A percentile compares a stretch with the other conserved stretches of the same genome.
Conservation (phyloP, 2,113 vertebrate genomes). For the Litocranius walleri region DNA sequence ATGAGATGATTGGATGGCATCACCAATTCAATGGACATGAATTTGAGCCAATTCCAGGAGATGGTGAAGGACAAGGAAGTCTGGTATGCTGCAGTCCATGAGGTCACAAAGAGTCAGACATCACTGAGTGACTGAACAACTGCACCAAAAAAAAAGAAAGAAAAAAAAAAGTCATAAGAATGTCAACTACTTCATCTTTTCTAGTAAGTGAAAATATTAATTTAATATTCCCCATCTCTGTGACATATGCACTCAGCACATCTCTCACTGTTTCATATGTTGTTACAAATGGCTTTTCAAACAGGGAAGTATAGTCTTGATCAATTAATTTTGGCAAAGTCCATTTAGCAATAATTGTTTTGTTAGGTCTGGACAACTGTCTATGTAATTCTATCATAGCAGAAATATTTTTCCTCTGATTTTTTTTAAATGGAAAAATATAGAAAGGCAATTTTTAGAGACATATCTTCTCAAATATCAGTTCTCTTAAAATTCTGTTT, state of each 20-base stretch:
- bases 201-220: not conserved
- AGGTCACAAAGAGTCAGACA: accelerated
- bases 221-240: not conserved
- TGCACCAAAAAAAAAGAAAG: not conserved
- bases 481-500: not conserved
- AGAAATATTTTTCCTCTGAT: not conserved
- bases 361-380: slow-evolving; percentile 49
- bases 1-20: not conserved
- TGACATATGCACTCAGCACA: not conserved
- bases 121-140: not conserved
- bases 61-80: not conserved
- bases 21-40: not conserved
- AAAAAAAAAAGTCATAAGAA: not conserved
- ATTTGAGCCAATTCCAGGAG: not conserved
- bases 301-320: slow-evolving; percentile 37
- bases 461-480: not conserved
- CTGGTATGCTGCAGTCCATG: not conserved
- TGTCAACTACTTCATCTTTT: not conserved
- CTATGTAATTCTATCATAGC: slow-evolving; percentile 31
- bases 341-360: slow-evolving; percentile 58
- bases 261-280: not conserved
- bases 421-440: slow-evolving; percentile 23
- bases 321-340: slow-evolving; percentile 75
- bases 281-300: slow-evolving; percentile 70
- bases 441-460: not conserved